These are phyloP conservation scores for Pygocentrus nattereri DNA, from an alignment of 2,797 vertebrate species.

Conservation along the genomic window DNA sequence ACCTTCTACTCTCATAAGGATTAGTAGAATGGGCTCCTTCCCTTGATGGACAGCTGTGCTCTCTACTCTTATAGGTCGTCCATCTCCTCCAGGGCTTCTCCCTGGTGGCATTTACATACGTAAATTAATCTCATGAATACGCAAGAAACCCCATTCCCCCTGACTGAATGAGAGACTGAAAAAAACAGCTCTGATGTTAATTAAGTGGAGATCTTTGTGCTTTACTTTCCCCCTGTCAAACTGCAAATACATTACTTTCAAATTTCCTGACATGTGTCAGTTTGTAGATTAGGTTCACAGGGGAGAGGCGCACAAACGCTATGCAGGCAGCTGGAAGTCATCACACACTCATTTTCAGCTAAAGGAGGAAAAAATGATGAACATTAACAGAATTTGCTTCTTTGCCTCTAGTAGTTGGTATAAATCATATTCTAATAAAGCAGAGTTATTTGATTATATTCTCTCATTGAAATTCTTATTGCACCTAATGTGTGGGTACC, in stretches of 20 bases:
- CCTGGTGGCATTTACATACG: slow-evolving; percentile 54
- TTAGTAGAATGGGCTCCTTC: slow-evolving; percentile 11
- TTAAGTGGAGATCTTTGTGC: slow-evolving; percentile 65
- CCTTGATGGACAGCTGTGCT: slow-evolving; percentile 53
- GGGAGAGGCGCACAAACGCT: slow-evolving; percentile 12
- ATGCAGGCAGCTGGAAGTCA: slow-evolving; percentile 40
- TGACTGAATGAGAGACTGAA: slow-evolving; percentile 7
- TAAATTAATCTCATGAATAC: slow-evolving; percentile 63
- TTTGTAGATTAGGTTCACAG: slow-evolving; percentile 42
- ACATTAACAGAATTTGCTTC: slow-evolving; percentile 51
- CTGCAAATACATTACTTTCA: slow-evolving; percentile 43
- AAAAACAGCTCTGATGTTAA: slow-evolving; percentile 60
- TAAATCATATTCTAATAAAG: slow-evolving; percentile 62
- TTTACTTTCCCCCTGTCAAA: slow-evolving; percentile 50
- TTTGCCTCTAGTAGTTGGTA: slow-evolving; percentile 45
- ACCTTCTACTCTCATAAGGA: slow-evolving; percentile 18
- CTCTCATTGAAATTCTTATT: slow-evolving; percentile 59
- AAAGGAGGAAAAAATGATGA: slow-evolving; percentile 50
- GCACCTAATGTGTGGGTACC: slow-evolving; percentile 41
- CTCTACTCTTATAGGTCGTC: slow-evolving; percentile 37
- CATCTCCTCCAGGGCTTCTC: slow-evolving; percentile 21
- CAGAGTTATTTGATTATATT: slow-evolving; percentile 52
- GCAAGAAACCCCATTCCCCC: slow-evolving; percentile 33
- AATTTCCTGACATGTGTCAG: slow-evolving; percentile 54
- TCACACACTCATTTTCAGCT: slow-evolving; percentile 47